Base-by-base conservation (phyloP, 2,797 vertebrate species). In the Melanotaenia nigrans region DNA sequence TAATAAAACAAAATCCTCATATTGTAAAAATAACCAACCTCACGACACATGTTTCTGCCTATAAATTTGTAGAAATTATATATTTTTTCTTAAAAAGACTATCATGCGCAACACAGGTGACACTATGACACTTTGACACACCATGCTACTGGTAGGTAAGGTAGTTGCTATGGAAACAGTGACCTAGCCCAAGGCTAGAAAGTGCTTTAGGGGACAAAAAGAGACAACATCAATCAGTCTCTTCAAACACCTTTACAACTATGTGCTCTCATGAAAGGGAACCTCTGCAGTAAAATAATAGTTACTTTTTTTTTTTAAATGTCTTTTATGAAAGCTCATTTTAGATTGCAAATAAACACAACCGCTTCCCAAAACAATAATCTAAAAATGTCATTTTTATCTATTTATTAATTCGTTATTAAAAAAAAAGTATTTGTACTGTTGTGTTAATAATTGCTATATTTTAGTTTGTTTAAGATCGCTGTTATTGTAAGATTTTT, bases 151-250 rank as follows among this genome's bases (percentile, higher is more conserved):
- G 80, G 77, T 30, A 75, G 47, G 35, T 69, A 36, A 72, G 63
- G 25, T 57, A 35, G 86, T 92, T 91, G 73, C 85, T 71, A 89
- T 91, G 82, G 88, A 85, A 91, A 91, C 87, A 79, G 47, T 78
- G 78, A 78, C 83, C 73, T 79, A 66, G 81, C 86, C 86, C 65
- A 49, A 79, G 83, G 82, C 84, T 78, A 83, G 53, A 83, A 14
- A 82, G 69, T 56, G 78, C 82, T 85, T 49, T 65, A 69, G 69
- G 90, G 81, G 76, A 88, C 82, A 75, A 88, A 77, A 53, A 58
- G 61, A 72, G 38, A 53, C 82, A 79, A 82, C 77, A 87, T 78
- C 75, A 82, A 65, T 87, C 80, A 75, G 57, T 69, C 40, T 58
- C 60, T 78, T 73, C 65, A 71, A 74, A 72, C 30, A 70, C 60